Evolutionary conservation across 1,140 invertebrate species (phyloP).

Genomic region (Globodera ellingtonae): DNA sequence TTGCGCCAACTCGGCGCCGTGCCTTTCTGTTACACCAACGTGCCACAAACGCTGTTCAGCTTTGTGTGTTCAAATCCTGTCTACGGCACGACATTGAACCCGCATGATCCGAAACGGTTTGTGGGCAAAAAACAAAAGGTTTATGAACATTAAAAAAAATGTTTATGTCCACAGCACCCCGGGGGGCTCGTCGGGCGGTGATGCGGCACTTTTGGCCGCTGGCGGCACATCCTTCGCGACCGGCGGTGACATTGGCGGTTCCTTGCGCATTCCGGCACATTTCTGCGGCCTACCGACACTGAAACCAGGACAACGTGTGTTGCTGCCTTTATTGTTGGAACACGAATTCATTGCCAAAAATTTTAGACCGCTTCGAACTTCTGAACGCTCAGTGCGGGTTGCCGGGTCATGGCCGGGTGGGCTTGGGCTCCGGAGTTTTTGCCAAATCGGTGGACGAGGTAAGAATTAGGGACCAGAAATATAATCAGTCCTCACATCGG

Average conservation of each 20-base stretch:
- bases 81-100: constrained; percentile 62
- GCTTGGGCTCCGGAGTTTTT: constrained; percentile 60
- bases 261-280: constrained; percentile 66
- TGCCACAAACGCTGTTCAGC: constrained; percentile 66
- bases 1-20: constrained; percentile 65
- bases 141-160: neutral
- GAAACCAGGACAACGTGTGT: constrained; percentile 65
- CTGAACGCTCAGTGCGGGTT: constrained; percentile 48
- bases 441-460: constrained; percentile 60
- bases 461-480: neutral
- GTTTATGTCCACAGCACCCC: constrained; percentile 46
- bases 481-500: no score
- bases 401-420: constrained; percentile 57
- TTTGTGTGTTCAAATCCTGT: constrained; percentile 64
- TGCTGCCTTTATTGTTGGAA: neutral
- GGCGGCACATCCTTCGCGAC: constrained; percentile 66
- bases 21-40: constrained; percentile 68
- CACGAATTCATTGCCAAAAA: constrained; percentile 4
- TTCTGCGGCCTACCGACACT: constrained; percentile 66
- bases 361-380: constrained; percentile 52
- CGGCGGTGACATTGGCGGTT: constrained; percentile 66
- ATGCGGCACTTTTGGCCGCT: constrained; percentile 65
- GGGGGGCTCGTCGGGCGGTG: constrained; percentile 65
- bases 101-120: constrained; percentile 39
- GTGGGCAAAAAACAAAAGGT: neutral